A percentile compares a stretch with the other conserved stretches of the same genome.
These are phyloP conservation scores for Acanthacorydalis orientalis DNA, from an alignment of 2,888 invertebrate species.

Conservation along the genomic window DNA sequence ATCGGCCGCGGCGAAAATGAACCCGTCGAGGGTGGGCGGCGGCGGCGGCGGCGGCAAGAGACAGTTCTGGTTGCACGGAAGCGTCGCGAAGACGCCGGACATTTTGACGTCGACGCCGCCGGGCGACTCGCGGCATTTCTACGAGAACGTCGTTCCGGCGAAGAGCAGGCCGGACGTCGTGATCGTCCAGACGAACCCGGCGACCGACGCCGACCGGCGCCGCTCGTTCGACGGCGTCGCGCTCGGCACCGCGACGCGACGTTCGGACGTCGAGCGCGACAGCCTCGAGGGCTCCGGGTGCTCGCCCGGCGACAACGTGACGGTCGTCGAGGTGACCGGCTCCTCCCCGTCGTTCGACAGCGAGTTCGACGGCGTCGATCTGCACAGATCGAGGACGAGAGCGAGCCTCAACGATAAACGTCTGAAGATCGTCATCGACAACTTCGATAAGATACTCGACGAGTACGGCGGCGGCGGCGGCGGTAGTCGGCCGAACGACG, in stretches of 20 bases:
- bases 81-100: too few species aligned
- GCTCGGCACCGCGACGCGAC: conserved; percentile 33
- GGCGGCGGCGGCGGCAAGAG: too few species aligned
- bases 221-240: conserved; percentile 31
- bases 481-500: conserved; percentile 22
- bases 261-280: conserved; percentile 28
- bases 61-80: too few species aligned
- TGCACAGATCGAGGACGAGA: conserved; percentile 3
- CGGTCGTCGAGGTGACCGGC: conserved; percentile 23
- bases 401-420: conserved; percentile 22
- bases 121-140: background rate
- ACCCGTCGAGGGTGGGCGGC: too few species aligned
- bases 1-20: conserved; percentile 15
- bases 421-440: conserved; percentile 30
- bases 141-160: background rate
- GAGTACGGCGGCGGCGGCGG: conserved; percentile 22
- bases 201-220: conserved; percentile 19
- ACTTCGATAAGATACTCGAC: conserved; percentile 33
- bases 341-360: background rate
- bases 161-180: conserved; percentile 3
- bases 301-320: conserved; percentile 33
- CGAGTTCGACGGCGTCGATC: background rate
- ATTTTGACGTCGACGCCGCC: too few species aligned
- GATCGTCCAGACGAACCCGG: conserved; percentile 6
- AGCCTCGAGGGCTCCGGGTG: background rate